Evolutionary conservation across 2,797 vertebrate genomes (phyloP).

Genomic region (Sciaenops ocellatus): DNA sequence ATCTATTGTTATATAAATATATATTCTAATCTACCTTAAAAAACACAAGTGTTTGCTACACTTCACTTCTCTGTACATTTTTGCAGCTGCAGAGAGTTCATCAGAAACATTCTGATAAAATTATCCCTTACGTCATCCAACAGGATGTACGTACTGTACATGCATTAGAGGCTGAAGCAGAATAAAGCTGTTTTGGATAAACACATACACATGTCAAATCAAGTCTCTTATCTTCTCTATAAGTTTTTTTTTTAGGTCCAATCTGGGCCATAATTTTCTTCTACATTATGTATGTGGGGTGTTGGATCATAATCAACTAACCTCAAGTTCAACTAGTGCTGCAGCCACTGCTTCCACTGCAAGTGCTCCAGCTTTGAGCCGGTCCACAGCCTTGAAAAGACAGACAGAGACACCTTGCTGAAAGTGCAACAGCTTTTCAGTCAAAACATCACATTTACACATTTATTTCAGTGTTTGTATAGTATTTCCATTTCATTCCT

Average conservation of each 20-base stretch:
- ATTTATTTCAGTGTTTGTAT: not conserved
- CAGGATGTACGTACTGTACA: constrained; percentile 35
- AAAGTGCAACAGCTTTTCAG: constrained; percentile 8
- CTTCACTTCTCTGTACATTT: constrained; percentile 9
- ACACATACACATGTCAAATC: constrained; percentile 32
- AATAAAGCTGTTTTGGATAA: constrained; percentile 41
- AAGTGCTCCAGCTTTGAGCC: constrained; percentile 94
- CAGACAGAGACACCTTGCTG: constrained; percentile 11
- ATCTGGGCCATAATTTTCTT: not conserved
- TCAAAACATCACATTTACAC: constrained; percentile 17
- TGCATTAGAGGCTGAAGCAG: constrained; percentile 22
- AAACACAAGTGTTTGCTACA: constrained; percentile 4
- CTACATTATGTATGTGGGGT: not conserved
- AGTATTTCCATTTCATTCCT: not conserved
- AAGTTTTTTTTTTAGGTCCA: not conserved
- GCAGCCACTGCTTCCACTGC: constrained; percentile 97
- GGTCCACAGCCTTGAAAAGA: constrained; percentile 93
- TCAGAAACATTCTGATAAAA: constrained; percentile 33
- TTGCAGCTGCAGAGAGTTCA: constrained; percentile 43
- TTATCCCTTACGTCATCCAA: constrained; percentile 41
- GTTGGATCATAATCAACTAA: constrained; percentile 63
- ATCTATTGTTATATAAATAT: too few species aligned
- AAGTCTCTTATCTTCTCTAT: constrained; percentile 4
- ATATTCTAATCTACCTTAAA: not conserved
- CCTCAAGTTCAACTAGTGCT: constrained; percentile 98